These are phyloP conservation scores for Netelia inedita DNA, from an alignment of 2,888 invertebrate genomes.

Conservation along the genomic window DNA sequence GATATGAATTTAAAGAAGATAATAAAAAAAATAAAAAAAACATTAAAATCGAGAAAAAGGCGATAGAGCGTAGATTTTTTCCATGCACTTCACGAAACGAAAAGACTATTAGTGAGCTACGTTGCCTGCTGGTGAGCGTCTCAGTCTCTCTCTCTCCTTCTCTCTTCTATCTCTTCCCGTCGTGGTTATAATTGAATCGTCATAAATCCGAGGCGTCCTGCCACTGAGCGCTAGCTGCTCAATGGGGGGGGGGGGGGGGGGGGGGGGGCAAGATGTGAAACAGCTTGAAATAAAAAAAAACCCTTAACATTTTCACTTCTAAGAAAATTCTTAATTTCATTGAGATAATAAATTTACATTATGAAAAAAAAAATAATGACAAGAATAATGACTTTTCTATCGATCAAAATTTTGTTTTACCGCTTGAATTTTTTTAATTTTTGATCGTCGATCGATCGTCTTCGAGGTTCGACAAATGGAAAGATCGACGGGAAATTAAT, in stretches of 20 bases:
- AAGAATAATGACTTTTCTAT: no score
- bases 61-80: slow-evolving; percentile 49
- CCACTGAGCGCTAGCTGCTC: slow-evolving; percentile 10
- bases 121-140: slow-evolving; percentile 25
- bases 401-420: no score
- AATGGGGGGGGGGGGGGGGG: neutral
- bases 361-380: no score
- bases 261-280: slow-evolving; percentile 34
- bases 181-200: slow-evolving; percentile 75
- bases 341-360: no score
- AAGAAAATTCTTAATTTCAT: neutral
- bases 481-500: no score
- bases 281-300: neutral
- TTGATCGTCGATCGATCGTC: no score
- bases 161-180: slow-evolving; percentile 20
- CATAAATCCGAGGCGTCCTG: slow-evolving; percentile 70
- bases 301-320: neutral
- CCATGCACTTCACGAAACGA: slow-evolving; percentile 19
- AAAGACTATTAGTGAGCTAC: slow-evolving; percentile 30
- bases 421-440: no score
- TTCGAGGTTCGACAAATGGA: no score
- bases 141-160: neutral
- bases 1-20: slow-evolving; percentile 32
- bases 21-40: slow-evolving; percentile 7
- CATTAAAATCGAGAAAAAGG: slow-evolving; percentile 39